These are phyloP conservation scores for Neosilurus hyrtlii DNA, from an alignment of 2,797 vertebrate genomes.

Conservation along the genomic window DNA sequence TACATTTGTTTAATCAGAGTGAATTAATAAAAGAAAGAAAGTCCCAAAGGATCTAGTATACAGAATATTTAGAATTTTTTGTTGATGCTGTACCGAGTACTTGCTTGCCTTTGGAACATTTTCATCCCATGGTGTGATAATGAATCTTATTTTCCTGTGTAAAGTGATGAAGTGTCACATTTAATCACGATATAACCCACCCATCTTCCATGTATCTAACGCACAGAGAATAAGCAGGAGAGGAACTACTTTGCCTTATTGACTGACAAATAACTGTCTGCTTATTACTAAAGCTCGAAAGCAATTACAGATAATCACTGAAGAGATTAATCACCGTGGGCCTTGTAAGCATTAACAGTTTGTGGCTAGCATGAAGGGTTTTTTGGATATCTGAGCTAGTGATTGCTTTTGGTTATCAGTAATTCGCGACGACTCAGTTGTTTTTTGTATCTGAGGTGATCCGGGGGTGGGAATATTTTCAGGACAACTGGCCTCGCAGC, in stretches of 20 bases:
- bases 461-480: slow-evolving; percentile 14
- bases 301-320: slow-evolving; percentile 37
- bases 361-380: not conserved
- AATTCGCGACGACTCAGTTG: not conserved
- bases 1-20: not conserved
- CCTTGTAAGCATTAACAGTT: slow-evolving; percentile 1
- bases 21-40: not conserved
- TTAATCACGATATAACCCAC: slow-evolving; percentile 13
- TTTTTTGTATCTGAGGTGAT: slow-evolving; percentile 7
- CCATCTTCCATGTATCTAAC: not conserved
- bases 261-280: slow-evolving; percentile 43
- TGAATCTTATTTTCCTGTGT: not conserved
- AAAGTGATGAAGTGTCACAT: not conserved
- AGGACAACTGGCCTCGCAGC: slow-evolving; percentile 29
- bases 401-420: not conserved
- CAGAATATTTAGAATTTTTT: not conserved
- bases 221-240: slow-evolving; percentile 23
- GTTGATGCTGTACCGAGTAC: not conserved
- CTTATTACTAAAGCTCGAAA: slow-evolving; percentile 37
- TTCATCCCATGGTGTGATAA: not conserved
- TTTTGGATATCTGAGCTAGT: no score
- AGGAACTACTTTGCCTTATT: slow-evolving; percentile 3
- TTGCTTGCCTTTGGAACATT: not conserved
- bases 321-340: slow-evolving; percentile 1
- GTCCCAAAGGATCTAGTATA: not conserved